Conservation (phyloP, 2,113 vertebrate species). For the Cebus imitator region DNA sequence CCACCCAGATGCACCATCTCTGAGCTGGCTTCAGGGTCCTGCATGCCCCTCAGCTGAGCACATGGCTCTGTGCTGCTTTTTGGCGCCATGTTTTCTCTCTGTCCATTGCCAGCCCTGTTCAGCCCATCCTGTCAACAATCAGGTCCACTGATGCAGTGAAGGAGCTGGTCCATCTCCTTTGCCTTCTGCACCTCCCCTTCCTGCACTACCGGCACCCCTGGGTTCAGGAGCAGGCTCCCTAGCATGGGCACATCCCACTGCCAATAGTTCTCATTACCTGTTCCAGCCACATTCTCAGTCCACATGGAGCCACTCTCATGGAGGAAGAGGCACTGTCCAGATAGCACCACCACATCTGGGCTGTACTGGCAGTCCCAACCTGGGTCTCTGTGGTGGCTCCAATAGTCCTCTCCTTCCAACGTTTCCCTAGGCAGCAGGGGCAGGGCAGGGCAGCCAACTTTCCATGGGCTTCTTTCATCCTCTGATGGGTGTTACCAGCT, state of each 20-base stretch:
- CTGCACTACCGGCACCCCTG: not conserved
- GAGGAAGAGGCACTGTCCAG: not conserved
- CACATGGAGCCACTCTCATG: no score
- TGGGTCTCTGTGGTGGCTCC: not conserved
- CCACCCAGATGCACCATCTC: not conserved
- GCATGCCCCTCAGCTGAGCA: not conserved
- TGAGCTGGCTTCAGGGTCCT: not conserved
- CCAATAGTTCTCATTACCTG: not conserved
- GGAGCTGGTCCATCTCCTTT: not conserved
- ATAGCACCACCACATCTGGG: not conserved
- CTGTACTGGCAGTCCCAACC: not conserved
- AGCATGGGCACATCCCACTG: not conserved
- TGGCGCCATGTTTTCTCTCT: not conserved
- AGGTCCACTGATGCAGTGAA: not conserved
- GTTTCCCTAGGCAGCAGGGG: not conserved
- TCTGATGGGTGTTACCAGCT: not conserved
- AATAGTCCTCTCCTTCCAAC: not conserved
- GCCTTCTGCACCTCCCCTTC: not conserved
- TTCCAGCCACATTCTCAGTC: not conserved
- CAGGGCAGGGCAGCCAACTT: not conserved
- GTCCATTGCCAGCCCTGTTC: not conserved
- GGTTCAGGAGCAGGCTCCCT: not conserved
- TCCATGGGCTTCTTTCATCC: rapidly evolving
- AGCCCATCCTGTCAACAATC: not conserved
- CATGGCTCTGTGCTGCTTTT: not conserved